Evolutionary conservation across 2,888 invertebrate species (phyloP).

Genomic region (Nymphalis c-album): DNA sequence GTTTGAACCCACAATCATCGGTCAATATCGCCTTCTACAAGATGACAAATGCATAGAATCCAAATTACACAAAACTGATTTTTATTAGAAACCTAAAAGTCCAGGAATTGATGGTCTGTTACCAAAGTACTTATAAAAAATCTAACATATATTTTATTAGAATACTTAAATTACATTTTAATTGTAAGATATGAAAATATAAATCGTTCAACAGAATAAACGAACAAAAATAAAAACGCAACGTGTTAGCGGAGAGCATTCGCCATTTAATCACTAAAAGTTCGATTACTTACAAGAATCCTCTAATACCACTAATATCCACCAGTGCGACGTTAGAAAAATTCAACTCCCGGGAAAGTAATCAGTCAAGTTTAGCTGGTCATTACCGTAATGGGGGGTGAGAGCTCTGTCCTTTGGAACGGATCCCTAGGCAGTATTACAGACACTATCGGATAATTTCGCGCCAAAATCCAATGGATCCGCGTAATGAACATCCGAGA

Average conservation of each 20-base stretch:
- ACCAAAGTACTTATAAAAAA: too few species aligned
- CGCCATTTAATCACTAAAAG: slow-evolving; percentile 47
- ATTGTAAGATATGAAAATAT: neutral
- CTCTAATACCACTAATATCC: slow-evolving; percentile 61
- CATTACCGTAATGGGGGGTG: slow-evolving; percentile 68
- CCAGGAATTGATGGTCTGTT: too few species aligned
- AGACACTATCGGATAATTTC: slow-evolving; percentile 33
- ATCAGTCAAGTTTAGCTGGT: slow-evolving; percentile 74
- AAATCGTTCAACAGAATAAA: neutral
- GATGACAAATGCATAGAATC: too few species aligned
- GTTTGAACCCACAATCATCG: too few species aligned
- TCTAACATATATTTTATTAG: too few species aligned
- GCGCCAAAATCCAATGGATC: slow-evolving; percentile 28
- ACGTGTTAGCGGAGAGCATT: slow-evolving; percentile 7
- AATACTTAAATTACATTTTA: too few species aligned
- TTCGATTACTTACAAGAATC: slow-evolving; percentile 63
- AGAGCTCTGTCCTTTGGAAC: slow-evolving; percentile 54
- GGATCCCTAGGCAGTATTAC: slow-evolving; percentile 34
- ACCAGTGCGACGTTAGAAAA: slow-evolving; percentile 60
- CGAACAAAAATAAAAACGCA: neutral
- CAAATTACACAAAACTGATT: too few species aligned
- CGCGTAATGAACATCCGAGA: slow-evolving; percentile 29
- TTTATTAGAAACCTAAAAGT: too few species aligned
- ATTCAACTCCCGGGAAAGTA: slow-evolving; percentile 64
- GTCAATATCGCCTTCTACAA: too few species aligned